Conservation (phyloP, 2,113 vertebrate genomes). For the Proterorhinus semilunaris region DNA sequence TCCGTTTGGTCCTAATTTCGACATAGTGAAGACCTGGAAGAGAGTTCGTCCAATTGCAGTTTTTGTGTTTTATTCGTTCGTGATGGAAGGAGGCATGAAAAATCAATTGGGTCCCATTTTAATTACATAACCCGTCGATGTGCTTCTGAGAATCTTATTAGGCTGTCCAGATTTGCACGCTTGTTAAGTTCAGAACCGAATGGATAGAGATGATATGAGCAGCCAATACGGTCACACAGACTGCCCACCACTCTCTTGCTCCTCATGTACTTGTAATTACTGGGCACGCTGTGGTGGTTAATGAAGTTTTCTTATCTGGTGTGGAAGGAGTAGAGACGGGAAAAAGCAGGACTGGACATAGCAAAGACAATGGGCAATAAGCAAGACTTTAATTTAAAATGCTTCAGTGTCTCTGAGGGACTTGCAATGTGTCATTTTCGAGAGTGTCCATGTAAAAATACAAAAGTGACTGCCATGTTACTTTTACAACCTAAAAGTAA, state of each 20-base stretch:
- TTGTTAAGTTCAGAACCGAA: conserved; percentile 54
- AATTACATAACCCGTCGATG: conserved; percentile 49
- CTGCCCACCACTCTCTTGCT: neutral
- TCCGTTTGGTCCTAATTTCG: neutral
- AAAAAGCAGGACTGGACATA: conserved; percentile 11
- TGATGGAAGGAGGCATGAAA: conserved; percentile 36
- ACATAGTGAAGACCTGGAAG: conserved; percentile 1
- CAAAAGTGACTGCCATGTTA: too few relatives aligned
- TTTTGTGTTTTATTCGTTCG: conserved; percentile 17
- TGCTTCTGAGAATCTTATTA: conserved; percentile 48
- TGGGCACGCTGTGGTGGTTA: conserved; percentile 31
- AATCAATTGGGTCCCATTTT: conserved; percentile 58
- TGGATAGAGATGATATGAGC: conserved; percentile 7
- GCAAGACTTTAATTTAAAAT: neutral
- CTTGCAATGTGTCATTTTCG: too few relatives aligned
- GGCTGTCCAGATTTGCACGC: conserved; percentile 48
- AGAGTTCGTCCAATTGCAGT: conserved; percentile 4
- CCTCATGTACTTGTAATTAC: conserved; percentile 38
- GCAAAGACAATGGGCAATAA: neutral
- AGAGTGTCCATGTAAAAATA: too few relatives aligned
- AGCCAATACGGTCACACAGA: conserved; percentile 7
- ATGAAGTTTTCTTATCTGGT: conserved; percentile 58
- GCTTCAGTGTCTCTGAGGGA: too few relatives aligned
- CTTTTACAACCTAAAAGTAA: too few relatives aligned
- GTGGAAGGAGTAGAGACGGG: conserved; percentile 20